Conservation (phyloP, 1,140 invertebrate species). For the Maconellicoccus hirsutus region DNA sequence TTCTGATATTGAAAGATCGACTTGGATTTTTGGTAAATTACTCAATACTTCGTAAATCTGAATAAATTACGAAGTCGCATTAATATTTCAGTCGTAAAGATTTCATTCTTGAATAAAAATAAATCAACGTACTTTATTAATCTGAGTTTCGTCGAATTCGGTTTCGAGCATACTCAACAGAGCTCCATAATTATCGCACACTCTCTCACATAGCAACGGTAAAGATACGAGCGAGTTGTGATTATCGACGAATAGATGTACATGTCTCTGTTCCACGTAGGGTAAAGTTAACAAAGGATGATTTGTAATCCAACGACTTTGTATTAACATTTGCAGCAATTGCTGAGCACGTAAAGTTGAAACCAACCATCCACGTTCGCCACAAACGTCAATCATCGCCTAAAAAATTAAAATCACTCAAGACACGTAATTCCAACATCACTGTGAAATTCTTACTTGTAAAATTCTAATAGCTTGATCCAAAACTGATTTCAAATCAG, state of each 20-base stretch:
- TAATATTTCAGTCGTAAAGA: background rate
- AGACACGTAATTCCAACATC: background rate
- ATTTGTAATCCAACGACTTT: conserved; percentile 80
- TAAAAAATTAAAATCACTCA: conserved; percentile 37
- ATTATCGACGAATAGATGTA: background rate
- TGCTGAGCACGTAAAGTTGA: conserved; percentile 62
- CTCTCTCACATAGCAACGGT: background rate
- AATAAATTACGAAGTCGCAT: conserved; percentile 7
- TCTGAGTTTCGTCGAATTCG: background rate
- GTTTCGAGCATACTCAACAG: background rate
- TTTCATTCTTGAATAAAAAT: background rate
- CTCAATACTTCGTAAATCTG: conserved; percentile 36
- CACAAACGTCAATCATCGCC: conserved; percentile 90
- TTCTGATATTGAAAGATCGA: conserved; percentile 30
- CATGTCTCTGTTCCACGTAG: conserved; percentile 45
- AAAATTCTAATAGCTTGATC: conserved; percentile 91
- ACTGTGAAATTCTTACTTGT: conserved; percentile 48
- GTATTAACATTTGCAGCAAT: conserved; percentile 83
- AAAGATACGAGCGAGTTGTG: background rate
- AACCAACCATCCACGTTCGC: conserved; percentile 78
- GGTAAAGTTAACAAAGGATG: conserved; percentile 33
- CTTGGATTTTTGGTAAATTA: conserved; percentile 31
- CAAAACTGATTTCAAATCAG: conserved; percentile 91
- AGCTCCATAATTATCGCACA: background rate
- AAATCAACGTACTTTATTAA: background rate